These are phyloP conservation scores for Gobiocypris rarus DNA, from an alignment of 2,113 vertebrate species.

Conservation along the genomic window DNA sequence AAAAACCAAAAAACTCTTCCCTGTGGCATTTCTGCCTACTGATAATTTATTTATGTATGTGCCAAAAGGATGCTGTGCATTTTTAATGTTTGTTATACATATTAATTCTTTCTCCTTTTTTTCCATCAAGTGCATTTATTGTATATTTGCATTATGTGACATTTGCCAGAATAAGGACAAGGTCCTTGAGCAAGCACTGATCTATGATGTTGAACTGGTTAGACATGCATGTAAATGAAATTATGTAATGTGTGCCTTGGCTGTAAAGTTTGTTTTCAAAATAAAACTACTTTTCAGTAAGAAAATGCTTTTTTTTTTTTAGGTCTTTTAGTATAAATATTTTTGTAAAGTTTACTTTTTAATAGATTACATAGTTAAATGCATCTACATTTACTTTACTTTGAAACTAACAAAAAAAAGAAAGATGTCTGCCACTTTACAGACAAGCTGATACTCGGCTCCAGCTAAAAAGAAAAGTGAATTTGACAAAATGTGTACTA, in stretches of 20 bases:
- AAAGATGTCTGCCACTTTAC: no score
- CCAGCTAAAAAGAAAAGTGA: not conserved
- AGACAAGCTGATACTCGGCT: not conserved
- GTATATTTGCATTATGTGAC: constrained; percentile 32
- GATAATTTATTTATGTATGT: constrained; percentile 37
- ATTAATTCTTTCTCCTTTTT: not conserved
- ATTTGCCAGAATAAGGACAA: constrained; percentile 27
- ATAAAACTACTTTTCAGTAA: constrained; percentile 17
- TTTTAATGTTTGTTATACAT: constrained; percentile 28
- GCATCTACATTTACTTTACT: no score
- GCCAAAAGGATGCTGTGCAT: constrained; percentile 44
- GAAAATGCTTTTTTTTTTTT: not conserved
- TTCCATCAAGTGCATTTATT: not conserved
- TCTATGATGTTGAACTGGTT: constrained; percentile 19
- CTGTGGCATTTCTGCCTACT: constrained; percentile 35
- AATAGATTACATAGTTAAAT: no score
- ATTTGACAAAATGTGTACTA: not conserved
- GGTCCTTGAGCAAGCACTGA: constrained; percentile 36
- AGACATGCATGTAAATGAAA: constrained; percentile 3
- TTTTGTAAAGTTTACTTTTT: no score
- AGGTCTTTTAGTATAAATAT: no score
- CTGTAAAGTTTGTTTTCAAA: constrained; percentile 20
- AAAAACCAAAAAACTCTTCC: constrained; percentile 17
- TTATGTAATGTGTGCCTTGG: not conserved
- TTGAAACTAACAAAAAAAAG: no score